Conservation (phyloP, 2,113 vertebrate species). For the Hydrochoerus hydrochaeris region DNA sequence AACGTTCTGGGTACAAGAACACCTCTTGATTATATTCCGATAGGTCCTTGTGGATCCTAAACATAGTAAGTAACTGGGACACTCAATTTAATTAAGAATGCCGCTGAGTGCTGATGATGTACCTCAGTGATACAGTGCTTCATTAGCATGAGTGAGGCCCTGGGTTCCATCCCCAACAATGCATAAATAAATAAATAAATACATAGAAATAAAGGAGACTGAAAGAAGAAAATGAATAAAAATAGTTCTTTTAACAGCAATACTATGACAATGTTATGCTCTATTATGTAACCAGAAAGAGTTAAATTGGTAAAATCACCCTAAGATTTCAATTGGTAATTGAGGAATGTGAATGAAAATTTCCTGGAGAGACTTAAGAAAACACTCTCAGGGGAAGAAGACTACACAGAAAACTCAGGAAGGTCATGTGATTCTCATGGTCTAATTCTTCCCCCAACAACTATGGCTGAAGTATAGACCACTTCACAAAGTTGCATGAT, state of each 20-base stretch:
- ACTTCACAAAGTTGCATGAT: background rate
- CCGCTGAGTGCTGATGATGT: background rate
- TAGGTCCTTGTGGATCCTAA: background rate
- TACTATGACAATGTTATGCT: background rate
- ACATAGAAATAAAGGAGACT: background rate
- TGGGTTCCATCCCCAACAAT: background rate
- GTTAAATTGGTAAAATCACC: background rate
- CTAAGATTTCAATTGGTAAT: background rate
- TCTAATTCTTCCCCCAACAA: background rate
- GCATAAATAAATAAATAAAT: background rate
- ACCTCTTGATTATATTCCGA: conserved; percentile 78
- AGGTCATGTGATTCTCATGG: background rate
- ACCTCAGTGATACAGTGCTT: background rate
- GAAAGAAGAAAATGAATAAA: background rate
- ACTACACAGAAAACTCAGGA: background rate
- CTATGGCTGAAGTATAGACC: background rate
- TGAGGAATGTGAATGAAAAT: background rate
- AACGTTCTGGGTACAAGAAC: conserved; percentile 88
- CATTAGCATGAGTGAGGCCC: background rate
- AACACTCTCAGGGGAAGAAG: background rate
- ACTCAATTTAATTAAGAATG: conserved; percentile 12
- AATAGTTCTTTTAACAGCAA: background rate
- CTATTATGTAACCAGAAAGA: background rate
- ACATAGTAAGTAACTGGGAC: background rate
- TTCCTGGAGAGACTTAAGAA: background rate